Base-by-base conservation (phyloP, 2,888 invertebrate genomes). In the Tuberolachnus salignus region DNA sequence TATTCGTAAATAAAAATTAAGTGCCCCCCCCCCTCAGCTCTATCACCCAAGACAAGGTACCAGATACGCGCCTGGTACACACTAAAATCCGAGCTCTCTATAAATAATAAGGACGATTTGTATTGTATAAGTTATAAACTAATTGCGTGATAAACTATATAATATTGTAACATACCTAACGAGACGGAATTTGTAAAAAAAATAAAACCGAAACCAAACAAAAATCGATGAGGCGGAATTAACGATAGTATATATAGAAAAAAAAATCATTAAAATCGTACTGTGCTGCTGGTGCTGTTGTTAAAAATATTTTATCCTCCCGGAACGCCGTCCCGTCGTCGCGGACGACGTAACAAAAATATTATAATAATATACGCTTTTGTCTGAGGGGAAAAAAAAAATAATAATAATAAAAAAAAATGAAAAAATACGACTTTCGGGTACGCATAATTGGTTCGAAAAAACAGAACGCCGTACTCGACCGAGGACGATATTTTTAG, bases 311-410 rank as follows among this genome's bases (percentile, higher is more conserved):
- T 67, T 67, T 51, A n/a, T 26, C 13, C 1, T 42, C 26, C 13
- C 13, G 13, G 51, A n/a, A 34, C 67, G 34, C 26, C n/a, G 23
- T 0, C 14, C 26, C n/a, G 23, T 0, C 14, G 53, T 53, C 21
- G 21, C 46, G 16, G 44, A 66, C 66, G 13, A n/a, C n/a, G n/a
- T n/a, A n/a, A n/a, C n/a, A n/a, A 51, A 69, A 69, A 53, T 55
- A 55, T 34, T 34, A 34, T 34, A 34, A 34, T 34, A 34, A 4
- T 34, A 34, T 34, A 34, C 34, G 6, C 34, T 34, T 69, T 53
- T 53, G 34, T 69, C 69, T 53, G n/a, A n/a, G n/a, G n/a, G 69
- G 69, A 42, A 53, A 69, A 69, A 69, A 53, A 69, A 69, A 34
- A 34, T 34, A 34, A n/a, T n/a, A n/a, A n/a, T n/a, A n/a, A n/a